Percentiles rank a stretch among this genome's conserved stretches.
Conservation (phyloP, 1,140 invertebrate genomes). For the Bombus breviceps region DNA sequence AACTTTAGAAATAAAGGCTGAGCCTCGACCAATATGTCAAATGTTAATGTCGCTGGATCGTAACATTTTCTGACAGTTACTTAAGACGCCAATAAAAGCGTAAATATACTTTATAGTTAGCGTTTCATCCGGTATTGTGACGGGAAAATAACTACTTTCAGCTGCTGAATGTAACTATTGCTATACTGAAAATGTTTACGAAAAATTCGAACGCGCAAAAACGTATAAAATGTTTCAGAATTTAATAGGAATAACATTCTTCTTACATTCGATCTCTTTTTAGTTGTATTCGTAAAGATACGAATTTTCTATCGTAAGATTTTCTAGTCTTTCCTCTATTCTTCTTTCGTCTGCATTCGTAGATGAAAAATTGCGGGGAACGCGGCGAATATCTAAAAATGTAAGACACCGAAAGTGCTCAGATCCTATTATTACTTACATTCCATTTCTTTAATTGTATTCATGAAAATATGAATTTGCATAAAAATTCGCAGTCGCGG, state of each 20-base stretch:
- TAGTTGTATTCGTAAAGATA: too few relatives aligned
- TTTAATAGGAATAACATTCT: not conserved
- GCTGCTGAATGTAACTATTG: not conserved
- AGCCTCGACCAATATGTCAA: not conserved
- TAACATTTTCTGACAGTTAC: not conserved
- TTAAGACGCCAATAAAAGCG: not conserved
- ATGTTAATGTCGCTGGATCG: not conserved
- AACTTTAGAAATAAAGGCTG: conserved; percentile 1
- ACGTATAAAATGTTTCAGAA: not conserved
- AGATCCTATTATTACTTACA: too few relatives aligned
- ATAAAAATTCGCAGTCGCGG: not conserved
- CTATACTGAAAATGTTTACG: not conserved
- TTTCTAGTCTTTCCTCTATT: not conserved
- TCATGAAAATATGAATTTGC: not conserved
- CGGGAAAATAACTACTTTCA: not conserved
- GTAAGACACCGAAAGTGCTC: not conserved
- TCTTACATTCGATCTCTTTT: not conserved
- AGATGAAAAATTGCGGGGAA: not conserved
- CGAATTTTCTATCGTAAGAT: not conserved
- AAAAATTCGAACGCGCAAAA: not conserved
- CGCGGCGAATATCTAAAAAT: not conserved
- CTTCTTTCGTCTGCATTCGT: too few relatives aligned
- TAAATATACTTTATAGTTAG: not conserved
- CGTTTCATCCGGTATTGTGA: not conserved
- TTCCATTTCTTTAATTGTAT: not conserved